Evolutionary conservation across 2,797 vertebrate genomes (phyloP).

Genomic region (Eremophila alpestris): DNA sequence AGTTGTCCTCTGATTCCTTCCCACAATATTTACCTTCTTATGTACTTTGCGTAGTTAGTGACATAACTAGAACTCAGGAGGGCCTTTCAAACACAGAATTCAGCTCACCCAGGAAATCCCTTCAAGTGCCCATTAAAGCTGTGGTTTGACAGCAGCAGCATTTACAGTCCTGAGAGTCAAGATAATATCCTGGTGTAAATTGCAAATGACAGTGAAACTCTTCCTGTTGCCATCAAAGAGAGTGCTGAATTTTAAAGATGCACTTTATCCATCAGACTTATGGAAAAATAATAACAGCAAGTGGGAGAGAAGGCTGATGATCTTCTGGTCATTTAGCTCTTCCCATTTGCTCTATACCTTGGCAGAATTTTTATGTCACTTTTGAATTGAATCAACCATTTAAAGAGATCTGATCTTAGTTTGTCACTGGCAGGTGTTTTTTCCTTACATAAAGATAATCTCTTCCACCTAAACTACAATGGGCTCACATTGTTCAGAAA

Average conservation of each 20-base stretch:
- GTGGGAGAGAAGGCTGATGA: not conserved
- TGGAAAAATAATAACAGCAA: not conserved
- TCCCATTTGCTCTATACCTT: not conserved
- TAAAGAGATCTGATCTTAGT: not conserved
- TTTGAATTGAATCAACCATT: not conserved
- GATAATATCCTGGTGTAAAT: not conserved
- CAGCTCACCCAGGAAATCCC: not conserved
- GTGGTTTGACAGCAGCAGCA: not conserved
- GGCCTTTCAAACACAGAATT: not conserved
- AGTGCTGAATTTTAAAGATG: not conserved
- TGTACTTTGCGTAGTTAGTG: not conserved
- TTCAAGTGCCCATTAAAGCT: not conserved
- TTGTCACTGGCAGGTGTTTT: not conserved
- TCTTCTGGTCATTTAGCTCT: not conserved
- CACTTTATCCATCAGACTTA: not conserved
- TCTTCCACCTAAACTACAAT: not conserved
- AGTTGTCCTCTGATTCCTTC: not conserved
- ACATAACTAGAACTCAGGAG: not conserved
- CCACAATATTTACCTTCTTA: not conserved
- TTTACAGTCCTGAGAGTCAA: not conserved
- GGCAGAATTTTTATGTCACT: not conserved
- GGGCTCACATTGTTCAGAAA: not conserved
- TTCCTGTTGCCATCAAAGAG: not conserved
- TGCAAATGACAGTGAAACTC: not conserved
- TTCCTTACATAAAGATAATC: not conserved